Conservation (phyloP, 2,888 invertebrate genomes). For the Synergus japonicus region DNA sequence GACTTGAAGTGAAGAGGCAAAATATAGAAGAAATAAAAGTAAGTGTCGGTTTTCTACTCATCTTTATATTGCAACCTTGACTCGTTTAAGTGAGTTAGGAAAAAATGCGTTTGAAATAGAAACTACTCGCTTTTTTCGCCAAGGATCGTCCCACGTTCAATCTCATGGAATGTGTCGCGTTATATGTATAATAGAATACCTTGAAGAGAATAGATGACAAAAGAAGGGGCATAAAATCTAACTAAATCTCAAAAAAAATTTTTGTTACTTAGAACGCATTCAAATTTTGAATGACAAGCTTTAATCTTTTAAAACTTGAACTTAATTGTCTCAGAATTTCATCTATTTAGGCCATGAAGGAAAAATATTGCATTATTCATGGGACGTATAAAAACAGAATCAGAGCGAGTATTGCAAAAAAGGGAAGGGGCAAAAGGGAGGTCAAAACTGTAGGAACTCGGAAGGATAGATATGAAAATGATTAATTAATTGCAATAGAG, state of each 20-base stretch:
- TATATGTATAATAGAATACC: conserved; percentile 8
- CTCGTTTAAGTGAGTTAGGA: conserved; percentile 19
- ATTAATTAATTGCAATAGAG: conserved; percentile 58
- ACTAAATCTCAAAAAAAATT: too few species aligned
- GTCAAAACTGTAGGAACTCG: conserved; percentile 49
- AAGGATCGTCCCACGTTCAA: conserved; percentile 44
- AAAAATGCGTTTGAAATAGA: conserved; percentile 18
- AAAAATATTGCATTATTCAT: neutral
- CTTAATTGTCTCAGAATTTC: too few species aligned
- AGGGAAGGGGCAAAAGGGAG: conserved; percentile 30
- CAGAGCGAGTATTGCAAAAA: neutral
- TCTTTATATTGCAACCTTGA: conserved; percentile 15
- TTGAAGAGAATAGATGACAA: conserved; percentile 12
- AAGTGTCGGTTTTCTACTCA: neutral
- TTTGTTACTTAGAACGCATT: too few species aligned
- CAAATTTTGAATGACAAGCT: too few species aligned
- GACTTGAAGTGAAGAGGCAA: too few species aligned
- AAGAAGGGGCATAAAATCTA: neutral
- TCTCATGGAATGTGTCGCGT: conserved; percentile 40
- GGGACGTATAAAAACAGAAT: neutral
- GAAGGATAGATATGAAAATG: conserved; percentile 47
- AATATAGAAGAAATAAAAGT: too few species aligned
- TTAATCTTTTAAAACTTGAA: too few species aligned
- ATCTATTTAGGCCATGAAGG: neutral
- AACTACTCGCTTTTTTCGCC: conserved; percentile 20